Base-by-base conservation (phyloP, 2,113 vertebrate genomes). In the Pterocles burchelli region DNA sequence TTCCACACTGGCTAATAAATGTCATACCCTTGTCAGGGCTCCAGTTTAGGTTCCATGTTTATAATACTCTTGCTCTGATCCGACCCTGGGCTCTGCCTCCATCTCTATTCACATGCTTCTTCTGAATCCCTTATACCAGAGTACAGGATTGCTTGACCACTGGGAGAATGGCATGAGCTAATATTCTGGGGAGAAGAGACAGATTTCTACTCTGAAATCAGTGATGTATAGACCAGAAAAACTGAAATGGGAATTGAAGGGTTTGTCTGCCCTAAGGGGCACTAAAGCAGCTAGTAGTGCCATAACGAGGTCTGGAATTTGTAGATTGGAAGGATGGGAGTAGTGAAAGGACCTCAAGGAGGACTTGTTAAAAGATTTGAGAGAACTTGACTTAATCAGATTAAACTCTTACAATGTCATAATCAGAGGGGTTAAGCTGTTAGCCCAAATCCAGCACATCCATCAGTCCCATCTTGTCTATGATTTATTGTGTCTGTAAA, bases 111-210 rank as follows among this genome's bases (percentile, higher is more conserved):
- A 17, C 14, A 9, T 6, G 41, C 22, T 43, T 66, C 31, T 76
- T 31, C 22, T 62, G 33, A 46, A 38, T 24, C 21, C 48, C n/a
- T 68, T 46, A 6, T 34, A 33, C 34, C 43, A 63, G 41, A 62
- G 33, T 33, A 46, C 34, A 7, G 18, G 29, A 46, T 24, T 10
- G 17, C 36, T 67, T 0, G 0, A 18, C 17, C 1, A 0, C 29
- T 52, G 43, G 49, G 33, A 73, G 24, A 63, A 58, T 29, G 26
- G 7, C 51, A 19, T 66, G 52, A 62, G 28, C 7, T 45, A 34
- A 31, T 51, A 38, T 33, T 34, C 25, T 48, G 17, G 20, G 54
- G 33, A 62, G 58, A 87, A 82, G 17, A 61, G 77, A 55, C 11
- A 45, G 16, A 36, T 82, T 49, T 57, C 36, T 62, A 5, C 21